Evolutionary conservation across 2,113 vertebrate species (phyloP).

Genomic region (Archilochus colubris): DNA sequence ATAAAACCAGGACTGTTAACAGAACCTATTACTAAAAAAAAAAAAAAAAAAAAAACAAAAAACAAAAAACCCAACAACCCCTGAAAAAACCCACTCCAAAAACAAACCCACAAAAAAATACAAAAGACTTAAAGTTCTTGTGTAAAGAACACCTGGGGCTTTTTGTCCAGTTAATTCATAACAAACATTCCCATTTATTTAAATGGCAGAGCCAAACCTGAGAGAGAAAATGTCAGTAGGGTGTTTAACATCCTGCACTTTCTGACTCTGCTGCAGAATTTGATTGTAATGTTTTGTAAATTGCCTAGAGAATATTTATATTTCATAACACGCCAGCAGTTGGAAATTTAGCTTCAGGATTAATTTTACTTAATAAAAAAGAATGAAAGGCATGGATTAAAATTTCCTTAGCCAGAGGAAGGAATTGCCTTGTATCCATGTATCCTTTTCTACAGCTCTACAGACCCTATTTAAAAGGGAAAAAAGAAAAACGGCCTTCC

Average conservation of each 20-base stretch:
- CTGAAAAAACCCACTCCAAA: too few species aligned
- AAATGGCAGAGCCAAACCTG: not conserved
- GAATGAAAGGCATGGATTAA: not conserved
- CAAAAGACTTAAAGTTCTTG: not conserved
- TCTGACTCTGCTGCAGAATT: not conserved
- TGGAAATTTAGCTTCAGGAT: not conserved
- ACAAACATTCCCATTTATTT: not conserved
- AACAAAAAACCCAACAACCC: too few species aligned
- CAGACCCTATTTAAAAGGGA: not conserved
- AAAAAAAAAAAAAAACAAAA: too few species aligned
- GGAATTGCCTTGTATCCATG: not conserved
- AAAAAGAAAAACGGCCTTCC: not conserved
- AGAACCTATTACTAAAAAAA: not conserved
- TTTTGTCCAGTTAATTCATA: not conserved
- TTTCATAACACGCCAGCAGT: not conserved
- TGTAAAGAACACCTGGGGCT: fast-evolving
- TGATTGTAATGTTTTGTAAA: not conserved
- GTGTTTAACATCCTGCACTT: not conserved
- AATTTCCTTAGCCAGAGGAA: not conserved
- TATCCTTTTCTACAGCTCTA: not conserved
- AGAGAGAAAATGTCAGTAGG: not conserved
- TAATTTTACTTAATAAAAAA: not conserved
- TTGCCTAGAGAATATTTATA: not conserved
- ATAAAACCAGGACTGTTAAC: not conserved
- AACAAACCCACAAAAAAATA: too few species aligned